Base-by-base conservation (phyloP, 37 sponge, comb jelly and placozoan species). In the Chondrosia reniformis region DNA sequence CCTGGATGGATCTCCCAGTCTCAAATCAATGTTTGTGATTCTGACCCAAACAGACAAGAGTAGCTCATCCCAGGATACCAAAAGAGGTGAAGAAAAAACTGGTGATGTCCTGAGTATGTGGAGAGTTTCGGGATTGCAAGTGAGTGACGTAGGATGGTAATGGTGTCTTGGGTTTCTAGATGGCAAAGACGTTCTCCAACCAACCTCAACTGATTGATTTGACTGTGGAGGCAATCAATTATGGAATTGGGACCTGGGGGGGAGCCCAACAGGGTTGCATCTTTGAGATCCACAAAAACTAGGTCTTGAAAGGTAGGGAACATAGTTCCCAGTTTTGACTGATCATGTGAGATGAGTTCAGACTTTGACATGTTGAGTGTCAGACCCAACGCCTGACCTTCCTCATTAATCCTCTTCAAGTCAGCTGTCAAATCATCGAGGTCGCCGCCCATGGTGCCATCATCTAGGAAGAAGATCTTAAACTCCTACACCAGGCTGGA, bases 41-140 rank as follows among this genome's bases (percentile, higher is more conserved):
- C n/a, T n/a, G n/a, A n/a, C n/a, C n/a, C n/a, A n/a, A n/a, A n/a
- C n/a, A n/a, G n/a, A n/a, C n/a, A n/a, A n/a, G n/a, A n/a, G n/a
- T n/a, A n/a, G n/a, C n/a, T n/a, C n/a, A n/a, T n/a, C n/a, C n/a
- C n/a, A n/a, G n/a, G n/a, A n/a, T n/a, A n/a, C n/a, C n/a, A n/a
- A n/a, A n/a, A n/a, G n/a, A n/a, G n/a, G n/a, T n/a, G n/a, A n/a
- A n/a, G n/a, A n/a, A n/a, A n/a, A n/a, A n/a, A n/a, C n/a, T n/a
- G n/a, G n/a, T n/a, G n/a, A 79, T 52, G 85, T 79, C 28, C 85
- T 40, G 33, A 85, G 63, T 8, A 76, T n/a, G 45, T 85, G 40
- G 2, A 79, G 62, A 15, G 79, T 64, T 38, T 79, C 73, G 13
- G 85, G 80, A 24, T 7, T 78, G 66, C n/a, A n/a, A n/a, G n/a